Evolutionary conservation across 2,797 vertebrate genomes (phyloP), one percentile per base, ranked within the genome.

Genomic region (Pristis pectinata): DNA sequence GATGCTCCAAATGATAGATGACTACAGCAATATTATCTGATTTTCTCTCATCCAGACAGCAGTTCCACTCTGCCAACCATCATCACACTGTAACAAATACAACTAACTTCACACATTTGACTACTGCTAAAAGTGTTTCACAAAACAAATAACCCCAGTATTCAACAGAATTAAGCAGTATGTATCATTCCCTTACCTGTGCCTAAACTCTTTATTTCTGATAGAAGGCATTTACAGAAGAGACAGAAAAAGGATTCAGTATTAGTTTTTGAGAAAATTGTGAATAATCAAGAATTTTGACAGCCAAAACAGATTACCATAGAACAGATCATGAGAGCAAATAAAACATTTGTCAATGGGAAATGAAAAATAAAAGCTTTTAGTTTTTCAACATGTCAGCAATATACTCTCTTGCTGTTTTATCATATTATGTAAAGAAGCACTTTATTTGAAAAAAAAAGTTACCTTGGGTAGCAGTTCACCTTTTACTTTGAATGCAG

Each of bases 191-290:
- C 96, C 99, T 99, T 99, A 99, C 99, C 99, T 99, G 98, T 99
- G 99, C 98, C 99, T 99, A 98, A 98, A 99, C 98, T 99, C 99
- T 99, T 99, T 99, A 98, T 99, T 99, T 99, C 99, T 99, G 98
- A 98, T 97, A 98, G 96, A 97, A 97, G 96, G 96, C 97, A 97
- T 97, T 96, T 97, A 97, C 97, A 96, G 97, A 97, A 95, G 93
- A 95, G 67, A 94, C 95, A 94, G 37, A 96, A 67, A 91, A 94
- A 94, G 53, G 96, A 95, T 94, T 94, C 44, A 94, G 30, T 76
- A 94, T 94, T 94, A 94, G 92, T 94, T 76, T 93, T 72, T 30
- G 30, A 94, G 92, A 94, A 76, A 94, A 91, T 67, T 1, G 61
- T n/a, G 49, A n/a, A 76, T 76, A 94, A 53, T 37, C 70, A 94